Base-by-base conservation (phyloP, 2,113 vertebrate genomes). In the Hydrolagus affinis region DNA sequence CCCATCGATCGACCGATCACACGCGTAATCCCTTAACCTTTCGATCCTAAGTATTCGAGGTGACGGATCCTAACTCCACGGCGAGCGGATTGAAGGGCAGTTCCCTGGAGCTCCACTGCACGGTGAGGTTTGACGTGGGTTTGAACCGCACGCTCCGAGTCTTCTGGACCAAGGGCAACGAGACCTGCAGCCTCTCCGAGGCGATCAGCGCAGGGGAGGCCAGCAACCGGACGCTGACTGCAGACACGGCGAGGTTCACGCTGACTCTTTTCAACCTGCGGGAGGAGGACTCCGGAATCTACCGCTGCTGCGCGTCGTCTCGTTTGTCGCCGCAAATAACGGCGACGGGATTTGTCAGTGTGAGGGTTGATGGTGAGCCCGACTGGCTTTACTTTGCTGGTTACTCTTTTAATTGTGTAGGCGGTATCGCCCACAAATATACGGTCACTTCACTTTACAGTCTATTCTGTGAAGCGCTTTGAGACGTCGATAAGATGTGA, bases 41-140 rank as follows among this genome's bases (percentile, higher is more conserved):
- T 80, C n/a, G 15, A 60, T 25, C 59, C 59, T 28, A 80, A 80
- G 76, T 62, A 25, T 14, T 80, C 57, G 25, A 80, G 59, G 10
- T 62, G 59, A 23, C 28, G 12, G 19, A 23, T 80, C 76, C 76
- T 12, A 23, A 23, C 17, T 62, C 59, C 59, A 62, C 14, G 28
- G 15, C 28, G 76, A 64, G 59, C 14, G 76, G 59, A 23, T 59
- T 14, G 1, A 80, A 25, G 62, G 76, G 76, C n/a, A 59, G 23
- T 8, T 80, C 60, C 76, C 76, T 80, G 28, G 62, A 64, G 76
- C 76, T 80, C 15, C 57, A 23, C n/a, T 80, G 76, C 17, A 80
- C 28, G 15, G n/a, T 64, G 76, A 25, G 28, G 17, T 15, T 64
- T 64, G 76, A 62, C 12, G 23, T 23, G 12, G 12, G 62, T 80